Evolutionary conservation across 2,797 vertebrate species (phyloP), one percentile per base, ranked within the genome.

Genomic region (Sebastes goodei): DNA sequence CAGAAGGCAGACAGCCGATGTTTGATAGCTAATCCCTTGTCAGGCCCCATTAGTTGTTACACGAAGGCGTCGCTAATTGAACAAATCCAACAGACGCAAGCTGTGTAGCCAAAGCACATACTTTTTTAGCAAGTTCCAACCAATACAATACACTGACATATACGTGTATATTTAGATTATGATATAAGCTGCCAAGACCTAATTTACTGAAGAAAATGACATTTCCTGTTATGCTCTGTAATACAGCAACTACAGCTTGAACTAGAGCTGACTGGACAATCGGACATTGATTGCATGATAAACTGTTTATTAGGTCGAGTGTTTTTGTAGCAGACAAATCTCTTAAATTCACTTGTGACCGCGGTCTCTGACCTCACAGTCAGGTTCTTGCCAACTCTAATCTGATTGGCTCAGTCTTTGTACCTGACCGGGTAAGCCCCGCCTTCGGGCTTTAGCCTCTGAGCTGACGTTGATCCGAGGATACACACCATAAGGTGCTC

Each of bases 11-110:
- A 72, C 85, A 71, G 85, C 76, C 42, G 57, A 90, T 88, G 78
- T 91, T 92, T 94, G 88, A 94, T 92, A 82, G 86, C 70, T 93
- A 89, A 95, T 92, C 93, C 87, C 89, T 81, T 87, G 90, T 91
- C 87, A 93, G 80, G 71, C 20, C 75, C 63, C 64, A 92, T 95
- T 93, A 93, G 79, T 53, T 60, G 62, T 65, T 61, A 78, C 81
- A 76, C 69, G 66, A 72, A 38, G 14, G 23, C 15, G 23, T 10
- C 56, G 49, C 75, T 88, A 87, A 91, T 84, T 88, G 78, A 86
- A 74, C 55, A 88, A 91, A 94, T 90, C 89, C 91, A 80, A 72
- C 46, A 32, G 67, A 14, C 21, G 1, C 57, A 68, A 77, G 84
- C 76, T 68, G 68, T 35, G 46, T 55, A 32, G 49, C 57, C 59